A percentile compares a stretch with the other conserved stretches of the same genome.
These are phyloP conservation scores for Drosophila mauritiana DNA, from an alignment of 1,140 invertebrate species.

Conservation along the genomic window DNA sequence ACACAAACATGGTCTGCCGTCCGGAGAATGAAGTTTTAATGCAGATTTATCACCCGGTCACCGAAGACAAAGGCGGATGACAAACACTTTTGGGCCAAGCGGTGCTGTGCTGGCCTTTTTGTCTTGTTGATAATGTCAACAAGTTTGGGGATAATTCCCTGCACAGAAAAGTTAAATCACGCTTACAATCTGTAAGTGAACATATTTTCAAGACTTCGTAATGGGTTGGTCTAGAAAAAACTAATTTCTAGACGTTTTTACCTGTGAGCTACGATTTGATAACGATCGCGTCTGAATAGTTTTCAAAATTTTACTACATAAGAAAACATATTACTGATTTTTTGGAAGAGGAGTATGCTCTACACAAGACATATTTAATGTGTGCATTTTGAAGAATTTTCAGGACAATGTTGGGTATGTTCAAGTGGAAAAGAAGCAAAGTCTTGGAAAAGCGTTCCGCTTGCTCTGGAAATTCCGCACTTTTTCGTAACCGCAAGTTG, in stretches of 20 bases:
- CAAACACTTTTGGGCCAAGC: slow-evolving; percentile 40
- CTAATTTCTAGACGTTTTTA: too few species aligned
- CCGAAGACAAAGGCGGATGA: slow-evolving; percentile 38
- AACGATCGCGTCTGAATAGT: too few species aligned
- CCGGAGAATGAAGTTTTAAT: slow-evolving; percentile 67
- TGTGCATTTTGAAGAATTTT: slow-evolving; percentile 14
- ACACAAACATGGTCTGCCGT: slow-evolving; percentile 27
- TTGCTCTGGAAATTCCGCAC: slow-evolving; percentile 8
- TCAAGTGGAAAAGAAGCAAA: slow-evolving; percentile 2
- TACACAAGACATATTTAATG: slow-evolving; percentile 4
- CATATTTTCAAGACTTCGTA: neutral
- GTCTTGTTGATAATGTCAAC: slow-evolving; percentile 35
- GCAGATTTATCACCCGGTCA: slow-evolving; percentile 65
- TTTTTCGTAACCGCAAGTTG: slow-evolving; percentile 42
- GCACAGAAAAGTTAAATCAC: neutral
- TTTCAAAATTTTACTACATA: too few species aligned
- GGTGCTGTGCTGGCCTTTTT: slow-evolving; percentile 12
- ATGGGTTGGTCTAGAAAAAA: too few species aligned
- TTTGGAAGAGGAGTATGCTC: too few species aligned
- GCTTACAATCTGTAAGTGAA: neutral
- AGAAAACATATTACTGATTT: too few species aligned
- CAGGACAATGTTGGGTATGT: slow-evolving; percentile 7
- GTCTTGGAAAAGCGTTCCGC: slow-evolving; percentile 10
- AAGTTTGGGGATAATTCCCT: slow-evolving; percentile 15
- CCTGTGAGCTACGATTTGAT: too few species aligned